Conservation (phyloP, 1,140 invertebrate species). For the Musca vetustissima region DNA sequence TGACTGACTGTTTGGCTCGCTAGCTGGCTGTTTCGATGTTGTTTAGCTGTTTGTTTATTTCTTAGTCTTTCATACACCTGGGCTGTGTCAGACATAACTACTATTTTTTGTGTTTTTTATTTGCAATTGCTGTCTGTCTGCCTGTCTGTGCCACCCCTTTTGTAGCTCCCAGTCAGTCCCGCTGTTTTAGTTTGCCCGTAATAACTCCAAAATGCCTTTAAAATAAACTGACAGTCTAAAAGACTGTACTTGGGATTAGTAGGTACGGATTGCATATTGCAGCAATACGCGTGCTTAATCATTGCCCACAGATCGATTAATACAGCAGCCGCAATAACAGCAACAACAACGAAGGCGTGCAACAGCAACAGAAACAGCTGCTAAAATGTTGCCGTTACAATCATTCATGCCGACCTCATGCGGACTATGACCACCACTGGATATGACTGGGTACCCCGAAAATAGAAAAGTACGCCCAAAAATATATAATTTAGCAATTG, state of each 20-base stretch:
- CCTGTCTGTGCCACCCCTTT: not conserved
- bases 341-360: too few relatives aligned
- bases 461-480: too few relatives aligned
- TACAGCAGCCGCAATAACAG: not conserved
- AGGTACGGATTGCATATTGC: not conserved
- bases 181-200: not conserved
- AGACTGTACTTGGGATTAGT: too few relatives aligned
- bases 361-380: not conserved
- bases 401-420: conserved; percentile 1
- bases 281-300: conserved; percentile 23
- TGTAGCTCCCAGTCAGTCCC: not conserved
- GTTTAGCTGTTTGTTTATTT: too few relatives aligned
- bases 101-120: not conserved
- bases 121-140: not conserved
- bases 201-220: not conserved
- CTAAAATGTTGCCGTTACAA: conserved; percentile 16
- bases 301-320: conserved; percentile 18
- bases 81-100: not conserved
- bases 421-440: too few relatives aligned
- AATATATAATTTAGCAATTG: too few relatives aligned
- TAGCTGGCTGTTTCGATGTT: too few relatives aligned
- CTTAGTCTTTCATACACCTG: conserved; percentile 8
- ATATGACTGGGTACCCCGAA: too few relatives aligned
- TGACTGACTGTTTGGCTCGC: too few relatives aligned
- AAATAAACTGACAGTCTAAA: not conserved